Base-by-base conservation (phyloP, 2,888 invertebrate genomes). In the Heliconius charithonia region DNA sequence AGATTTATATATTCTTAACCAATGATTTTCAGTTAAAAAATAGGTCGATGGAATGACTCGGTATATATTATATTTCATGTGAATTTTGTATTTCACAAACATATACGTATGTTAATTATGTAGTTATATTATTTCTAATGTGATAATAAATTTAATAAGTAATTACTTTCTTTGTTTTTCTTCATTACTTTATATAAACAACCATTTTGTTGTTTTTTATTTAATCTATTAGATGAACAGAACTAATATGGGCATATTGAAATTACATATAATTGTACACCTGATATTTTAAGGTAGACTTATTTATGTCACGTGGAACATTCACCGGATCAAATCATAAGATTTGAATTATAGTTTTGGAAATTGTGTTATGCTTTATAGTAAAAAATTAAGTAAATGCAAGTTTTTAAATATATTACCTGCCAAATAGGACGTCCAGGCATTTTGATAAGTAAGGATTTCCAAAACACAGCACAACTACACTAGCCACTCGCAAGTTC, bases 351-450 rank as follows among this genome's bases (percentile, higher is more conserved):
- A 25, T 25, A 45, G 0, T 25, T 16, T 41, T 45, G 9, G 27
- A 16, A 45, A 27, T 25, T 9, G 25, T 13, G 3, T n/a, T 59
- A 25, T 25, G n/a, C 10, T 6, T 7, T 25, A 25, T n/a, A 37
- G 37, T 10, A 41, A 59, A 27, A 16, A 74, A 16, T 19, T 2
- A 27, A 74, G 37, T 45, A 22, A 74, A 25, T 25, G 27, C 27
- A 19, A 63, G 25, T 74, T 45, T 41, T 27, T 37, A 25, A 63
- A 56, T n/a, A 66, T 65, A 66, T 93, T 91, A 97, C 97, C 96
- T 97, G 97, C 97, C 97, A 97, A 91, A 97, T 95, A 83, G 97
- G 97, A 95, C 97, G 97, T 95, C 97, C 97, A 92, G 97, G 97
- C 97, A 97, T 97, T 92, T 96, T 84, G 81, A 83, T 82, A 80